These are phyloP conservation scores for Plumapathes pennacea DNA, from an alignment of 92 coral and sea anemone genomes.

Conservation along the genomic window DNA sequence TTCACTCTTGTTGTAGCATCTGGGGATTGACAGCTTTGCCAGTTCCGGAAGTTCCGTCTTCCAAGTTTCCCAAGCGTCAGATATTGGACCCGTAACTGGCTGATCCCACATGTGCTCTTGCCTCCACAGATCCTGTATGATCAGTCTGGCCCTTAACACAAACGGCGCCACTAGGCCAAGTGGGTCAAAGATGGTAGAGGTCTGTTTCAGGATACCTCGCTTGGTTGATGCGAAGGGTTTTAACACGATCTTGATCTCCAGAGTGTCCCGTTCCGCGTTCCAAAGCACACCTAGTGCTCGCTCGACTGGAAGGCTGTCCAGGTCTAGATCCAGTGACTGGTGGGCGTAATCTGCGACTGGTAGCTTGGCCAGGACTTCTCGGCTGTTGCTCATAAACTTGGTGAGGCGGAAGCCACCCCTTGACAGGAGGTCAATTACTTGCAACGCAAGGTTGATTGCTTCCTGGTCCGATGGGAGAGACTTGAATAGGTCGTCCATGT, in stretches of 20 bases:
- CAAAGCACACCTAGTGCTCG: conserved; percentile 34
- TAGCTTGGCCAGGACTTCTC: conserved; percentile 28
- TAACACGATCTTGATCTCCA: conserved; percentile 16
- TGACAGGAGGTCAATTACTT: conserved; percentile 20
- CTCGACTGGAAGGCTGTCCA: conserved; percentile 40
- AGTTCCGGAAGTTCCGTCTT: conserved; percentile 28
- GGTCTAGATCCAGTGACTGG: conserved; percentile 21
- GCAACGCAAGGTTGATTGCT: conserved; percentile 12
- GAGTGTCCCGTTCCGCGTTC: conserved; percentile 40
- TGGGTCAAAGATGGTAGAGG: conserved; percentile 30
- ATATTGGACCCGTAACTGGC: conserved; percentile 17
- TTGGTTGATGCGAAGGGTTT: conserved; percentile 19
- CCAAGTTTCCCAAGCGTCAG: conserved; percentile 51
- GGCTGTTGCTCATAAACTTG: conserved; percentile 34
- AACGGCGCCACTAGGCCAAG: conserved; percentile 40
- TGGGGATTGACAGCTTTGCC: conserved; percentile 17
- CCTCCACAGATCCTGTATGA: conserved; percentile 45
- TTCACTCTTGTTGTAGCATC: conserved; percentile 19
- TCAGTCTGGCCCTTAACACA: conserved; percentile 33
- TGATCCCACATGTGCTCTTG: conserved; percentile 27
- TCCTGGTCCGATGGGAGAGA: conserved; percentile 30
- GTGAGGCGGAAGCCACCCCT: conserved; percentile 40
- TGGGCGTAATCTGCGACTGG: conserved; percentile 18
- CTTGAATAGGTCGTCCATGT: conserved; percentile 57
- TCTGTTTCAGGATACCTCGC: conserved; percentile 20